Evolutionary conservation across 2,888 invertebrate genomes (phyloP).

Genomic region (Falcaria lacertinaria): DNA sequence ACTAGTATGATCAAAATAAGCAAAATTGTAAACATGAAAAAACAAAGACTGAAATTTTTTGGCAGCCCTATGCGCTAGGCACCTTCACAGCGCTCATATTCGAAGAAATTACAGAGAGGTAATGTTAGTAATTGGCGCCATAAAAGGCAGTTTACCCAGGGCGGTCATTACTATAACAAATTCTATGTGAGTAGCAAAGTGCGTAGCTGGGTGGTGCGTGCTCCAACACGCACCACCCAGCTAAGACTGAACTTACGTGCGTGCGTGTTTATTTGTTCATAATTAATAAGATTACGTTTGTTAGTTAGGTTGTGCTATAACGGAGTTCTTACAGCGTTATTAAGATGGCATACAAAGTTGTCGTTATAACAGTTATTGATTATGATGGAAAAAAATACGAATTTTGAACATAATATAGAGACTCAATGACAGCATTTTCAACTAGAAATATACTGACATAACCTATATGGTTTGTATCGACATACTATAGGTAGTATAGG

Average conservation of each 20-base stretch:
- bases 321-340: background rate
- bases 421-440: no score
- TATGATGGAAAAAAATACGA: no score
- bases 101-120: constrained; percentile 48
- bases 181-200: constrained; percentile 34
- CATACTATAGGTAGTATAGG: no score
- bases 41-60: no score
- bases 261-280: constrained; percentile 35
- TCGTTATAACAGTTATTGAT: constrained; percentile 1
- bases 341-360: background rate
- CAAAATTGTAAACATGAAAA: no score
- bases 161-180: constrained; percentile 52
- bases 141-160: constrained; percentile 54
- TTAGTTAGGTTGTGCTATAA: background rate
- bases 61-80: background rate
- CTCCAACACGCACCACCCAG: constrained; percentile 38
- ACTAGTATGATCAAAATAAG: no score
- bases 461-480: no score
- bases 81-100: constrained; percentile 24
- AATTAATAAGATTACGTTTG: constrained; percentile 27
- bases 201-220: no score
- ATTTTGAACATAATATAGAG: no score
- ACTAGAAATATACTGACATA: no score
- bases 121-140: constrained; percentile 55
- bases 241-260: constrained; percentile 30